These are phyloP conservation scores for Hestina assimilis DNA, from an alignment of 1,140 invertebrate species.

Conservation along the genomic window DNA sequence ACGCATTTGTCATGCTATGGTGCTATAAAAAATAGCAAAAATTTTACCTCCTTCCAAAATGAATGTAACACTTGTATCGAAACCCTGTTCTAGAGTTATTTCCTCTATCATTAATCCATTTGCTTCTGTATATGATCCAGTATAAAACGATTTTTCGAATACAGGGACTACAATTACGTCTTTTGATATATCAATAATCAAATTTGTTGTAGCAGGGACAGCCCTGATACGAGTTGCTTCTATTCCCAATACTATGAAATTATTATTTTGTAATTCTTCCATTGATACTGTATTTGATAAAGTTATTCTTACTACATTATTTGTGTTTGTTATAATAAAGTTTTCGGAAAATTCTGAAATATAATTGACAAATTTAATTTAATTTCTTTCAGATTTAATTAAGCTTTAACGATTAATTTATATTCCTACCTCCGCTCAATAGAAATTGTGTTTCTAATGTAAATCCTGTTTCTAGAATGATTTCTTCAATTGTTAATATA, in stretches of 20 bases:
- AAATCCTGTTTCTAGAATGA: constrained; percentile 37
- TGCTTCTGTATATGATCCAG: constrained; percentile 33
- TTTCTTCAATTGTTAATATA: constrained; percentile 32
- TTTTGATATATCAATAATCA: constrained; percentile 41
- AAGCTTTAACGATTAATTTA: not conserved
- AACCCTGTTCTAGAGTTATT: constrained; percentile 36
- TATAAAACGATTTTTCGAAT: constrained; percentile 46
- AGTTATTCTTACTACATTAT: constrained; percentile 33
- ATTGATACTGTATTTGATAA: constrained; percentile 21
- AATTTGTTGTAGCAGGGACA: constrained; percentile 31
- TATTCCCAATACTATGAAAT: constrained; percentile 44
- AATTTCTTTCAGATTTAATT: too few species aligned
- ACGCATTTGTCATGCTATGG: too few species aligned
- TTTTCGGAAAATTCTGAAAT: constrained; percentile 38
- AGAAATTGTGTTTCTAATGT: constrained; percentile 30
- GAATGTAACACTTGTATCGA: constrained; percentile 44
- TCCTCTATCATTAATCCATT: constrained; percentile 34
- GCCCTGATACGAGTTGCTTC: constrained; percentile 41
- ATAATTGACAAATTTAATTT: not conserved
- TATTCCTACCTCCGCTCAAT: constrained; percentile 38
- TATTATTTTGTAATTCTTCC: constrained; percentile 31
- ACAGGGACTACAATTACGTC: constrained; percentile 29
- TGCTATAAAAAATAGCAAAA: too few species aligned
- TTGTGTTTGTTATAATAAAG: constrained; percentile 28
- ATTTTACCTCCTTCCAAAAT: constrained; percentile 47